A percentile compares a stretch with the other conserved stretches of the same genome.
Conservation (phyloP, 30 jellyfish, hydroid and myxozoan species). For the Aurelia aurita region DNA sequence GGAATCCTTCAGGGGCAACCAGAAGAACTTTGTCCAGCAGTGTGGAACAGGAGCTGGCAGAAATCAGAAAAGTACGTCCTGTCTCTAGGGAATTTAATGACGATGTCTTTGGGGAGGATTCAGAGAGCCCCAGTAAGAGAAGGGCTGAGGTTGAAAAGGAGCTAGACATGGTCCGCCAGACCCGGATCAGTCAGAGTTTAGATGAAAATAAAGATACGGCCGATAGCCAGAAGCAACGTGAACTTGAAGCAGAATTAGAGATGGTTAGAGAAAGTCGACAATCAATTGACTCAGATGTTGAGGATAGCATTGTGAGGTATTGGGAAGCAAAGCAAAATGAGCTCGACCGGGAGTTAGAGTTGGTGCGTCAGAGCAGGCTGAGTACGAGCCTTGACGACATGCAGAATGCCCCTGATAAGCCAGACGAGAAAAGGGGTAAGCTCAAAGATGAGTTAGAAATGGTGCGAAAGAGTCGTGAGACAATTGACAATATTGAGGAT, state of each 20-base stretch:
- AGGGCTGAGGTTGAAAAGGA: not conserved
- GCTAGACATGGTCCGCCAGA: not conserved
- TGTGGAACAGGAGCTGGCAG: not conserved
- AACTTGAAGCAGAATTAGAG: conserved; percentile 5
- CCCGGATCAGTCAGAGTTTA: not conserved
- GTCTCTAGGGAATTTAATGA: conserved; percentile 2
- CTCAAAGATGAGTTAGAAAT: conserved; percentile 3
- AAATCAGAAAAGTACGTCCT: not conserved
- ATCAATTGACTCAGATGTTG: not conserved
- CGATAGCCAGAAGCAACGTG: not conserved
- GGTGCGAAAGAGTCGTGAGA: conserved; percentile 4
- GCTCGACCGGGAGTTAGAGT: not conserved
- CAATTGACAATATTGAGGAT: not conserved
- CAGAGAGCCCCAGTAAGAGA: not conserved
- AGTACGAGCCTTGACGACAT: not conserved
- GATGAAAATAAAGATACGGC: not conserved
- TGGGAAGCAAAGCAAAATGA: not conserved
- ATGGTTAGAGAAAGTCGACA: not conserved
- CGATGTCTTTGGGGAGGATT: conserved; percentile 21
- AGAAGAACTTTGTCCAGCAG: not conserved
- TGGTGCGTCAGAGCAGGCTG: not conserved
- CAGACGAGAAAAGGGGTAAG: not conserved
- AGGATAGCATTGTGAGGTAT: not conserved
- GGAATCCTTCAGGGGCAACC: not conserved
- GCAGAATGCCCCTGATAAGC: not conserved